Evolutionary conservation across 2,797 vertebrate genomes (phyloP), one percentile per base, ranked within the genome.

Genomic region (Poliocrania exsul): DNA sequence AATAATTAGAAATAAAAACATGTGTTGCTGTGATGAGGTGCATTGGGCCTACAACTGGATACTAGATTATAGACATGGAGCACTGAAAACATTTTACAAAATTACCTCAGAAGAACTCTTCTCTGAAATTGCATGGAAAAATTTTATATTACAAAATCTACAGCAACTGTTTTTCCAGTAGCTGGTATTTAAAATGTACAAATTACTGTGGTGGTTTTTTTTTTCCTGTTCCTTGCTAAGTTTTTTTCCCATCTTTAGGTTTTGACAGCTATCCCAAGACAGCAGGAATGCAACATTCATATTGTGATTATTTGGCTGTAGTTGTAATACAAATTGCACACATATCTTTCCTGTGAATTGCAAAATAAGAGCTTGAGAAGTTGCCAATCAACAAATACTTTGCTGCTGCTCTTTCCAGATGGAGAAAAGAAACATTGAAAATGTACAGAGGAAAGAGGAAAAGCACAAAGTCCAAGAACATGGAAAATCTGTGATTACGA

Each of bases 171-270:
- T 81, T 77, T 46, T 54, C n/a, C 13, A 51, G 33, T 16, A 85
- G 37, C 28, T 65, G 14, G 29, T 73, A 54, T 6, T 50, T 61
- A 31, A 84, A 58, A 31, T 37, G 18, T 20, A 62, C 7, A 61
- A 54, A 83, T 54, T 2, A 73, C 49, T 38, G 13, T 19, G 14
- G 4, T 0, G 0, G 38, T 40, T 40, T 13, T 13, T 1, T 13
- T 57, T 51, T 78, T 57, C 24, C n/a, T 70, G 3, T 38, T 84
- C 16, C 31, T 78, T 71, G 5, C 54, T 33, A 33, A 19, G 6
- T 50, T 91, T 17, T 33, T 92, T 88, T 81, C 31, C n/a, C 8
- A 42, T 85, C 40, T 78, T 64, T 57, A 86, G 40, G 24, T 47
- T 85, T 72, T 87, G 37, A 74, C 56, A 71, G 11, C 18, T 77